A percentile compares a stretch with the other conserved stretches of the same genome.
phyloP scores from a whole-genome alignment of 35 echinoderm and acorn worm species.

The Heliocidaris erythrogramma region DNA sequence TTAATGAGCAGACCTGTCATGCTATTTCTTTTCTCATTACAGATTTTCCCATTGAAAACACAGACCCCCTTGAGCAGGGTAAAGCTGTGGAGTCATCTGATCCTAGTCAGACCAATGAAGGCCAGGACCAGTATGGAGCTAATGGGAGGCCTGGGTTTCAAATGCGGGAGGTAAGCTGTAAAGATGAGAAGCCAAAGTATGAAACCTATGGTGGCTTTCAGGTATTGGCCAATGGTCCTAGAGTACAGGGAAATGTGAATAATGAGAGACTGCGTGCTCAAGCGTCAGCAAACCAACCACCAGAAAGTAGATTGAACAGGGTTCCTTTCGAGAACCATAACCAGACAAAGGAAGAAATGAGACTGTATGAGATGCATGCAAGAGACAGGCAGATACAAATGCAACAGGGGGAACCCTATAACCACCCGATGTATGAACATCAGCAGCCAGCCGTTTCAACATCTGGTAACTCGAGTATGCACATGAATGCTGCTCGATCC shows the following conservation, averaged over 20 bases:
- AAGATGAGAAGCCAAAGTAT: neutral
- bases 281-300: neutral
- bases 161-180: neutral
- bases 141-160: neutral
- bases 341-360: neutral
- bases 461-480: neutral
- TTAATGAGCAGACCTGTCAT: neutral
- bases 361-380: neutral
- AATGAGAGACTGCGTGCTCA: neutral
- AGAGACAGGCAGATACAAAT: neutral
- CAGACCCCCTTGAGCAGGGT: conserved; percentile 36
- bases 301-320: neutral
- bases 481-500: neutral
- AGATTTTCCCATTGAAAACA: conserved; percentile 49
- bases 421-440: neutral
- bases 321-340: neutral
- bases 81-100: conserved; percentile 27
- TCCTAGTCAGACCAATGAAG: neutral
- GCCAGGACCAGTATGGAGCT: neutral
- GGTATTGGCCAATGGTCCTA: neutral
- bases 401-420: neutral
- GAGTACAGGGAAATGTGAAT: conserved; percentile 1
- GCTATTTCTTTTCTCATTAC: neutral
- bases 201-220: neutral
- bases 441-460: neutral